phyloP scores from a whole-genome alignment of 2,797 vertebrate genomes.

The Alfaro cultratus region DNA sequence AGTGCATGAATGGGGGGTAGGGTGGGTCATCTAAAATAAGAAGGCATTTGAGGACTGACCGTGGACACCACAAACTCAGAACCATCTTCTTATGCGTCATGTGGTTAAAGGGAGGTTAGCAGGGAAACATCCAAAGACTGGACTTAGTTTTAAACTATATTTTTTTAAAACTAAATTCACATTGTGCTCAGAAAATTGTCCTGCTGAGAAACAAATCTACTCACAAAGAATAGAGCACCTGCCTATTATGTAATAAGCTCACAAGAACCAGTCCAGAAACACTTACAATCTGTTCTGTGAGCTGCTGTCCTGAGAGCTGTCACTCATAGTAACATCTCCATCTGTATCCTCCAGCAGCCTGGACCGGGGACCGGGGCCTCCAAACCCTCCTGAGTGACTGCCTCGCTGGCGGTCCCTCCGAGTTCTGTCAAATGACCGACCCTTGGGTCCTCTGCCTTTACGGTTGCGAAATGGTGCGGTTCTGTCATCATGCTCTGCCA shows the following conservation, averaged over 20 bases:
- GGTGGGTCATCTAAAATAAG: neutral
- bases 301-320: slow-evolving; percentile 76
- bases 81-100: neutral
- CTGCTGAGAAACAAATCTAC: neutral
- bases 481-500: slow-evolving; percentile 87
- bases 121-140: neutral
- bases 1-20: neutral
- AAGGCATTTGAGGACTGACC: neutral
- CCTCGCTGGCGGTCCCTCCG: slow-evolving; percentile 79
- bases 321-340: slow-evolving; percentile 86
- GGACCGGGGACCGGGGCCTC: slow-evolving; percentile 68
- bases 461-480: slow-evolving; percentile 82
- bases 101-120: neutral
- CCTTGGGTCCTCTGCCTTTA: slow-evolving; percentile 85
- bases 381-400: slow-evolving; percentile 60
- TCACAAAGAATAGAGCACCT: neutral
- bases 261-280: neutral
- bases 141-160: neutral
- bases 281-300: slow-evolving; percentile 80
- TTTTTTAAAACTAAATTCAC: neutral
- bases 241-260: neutral
- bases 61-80: neutral
- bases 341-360: slow-evolving; percentile 79
- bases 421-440: slow-evolving; percentile 76
- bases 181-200: neutral